Evolutionary conservation across 2,113 vertebrate genomes (phyloP).

Genomic region (Morone saxatilis): DNA sequence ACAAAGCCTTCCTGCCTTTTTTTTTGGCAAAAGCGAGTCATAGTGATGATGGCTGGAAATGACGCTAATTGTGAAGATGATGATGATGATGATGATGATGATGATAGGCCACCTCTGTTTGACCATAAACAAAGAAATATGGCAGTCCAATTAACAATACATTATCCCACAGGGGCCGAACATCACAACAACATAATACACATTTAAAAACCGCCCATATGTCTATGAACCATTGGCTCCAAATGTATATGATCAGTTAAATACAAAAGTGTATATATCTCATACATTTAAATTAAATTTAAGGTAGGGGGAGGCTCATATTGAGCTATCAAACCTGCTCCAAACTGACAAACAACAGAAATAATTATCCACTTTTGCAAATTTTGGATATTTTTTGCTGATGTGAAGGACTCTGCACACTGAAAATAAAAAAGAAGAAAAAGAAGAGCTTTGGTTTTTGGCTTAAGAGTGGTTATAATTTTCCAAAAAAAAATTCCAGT

Average conservation of each 20-base stretch:
- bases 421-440: neutral
- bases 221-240: neutral
- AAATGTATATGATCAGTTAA: neutral
- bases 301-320: neutral
- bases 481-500: no score
- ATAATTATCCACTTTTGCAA: neutral
- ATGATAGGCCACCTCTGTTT: slow-evolving; percentile 1
- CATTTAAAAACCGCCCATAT: neutral
- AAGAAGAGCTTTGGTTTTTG: no score
- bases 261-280: neutral
- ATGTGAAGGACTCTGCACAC: neutral
- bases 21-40: slow-evolving; percentile 11
- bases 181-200: neutral
- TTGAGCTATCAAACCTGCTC: neutral
- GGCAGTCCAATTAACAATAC: neutral
- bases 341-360: neutral
- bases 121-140: slow-evolving; percentile 35
- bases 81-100: slow-evolving; percentile 36
- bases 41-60: slow-evolving; percentile 11
- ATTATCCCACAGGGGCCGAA: neutral
- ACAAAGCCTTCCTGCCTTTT: neutral
- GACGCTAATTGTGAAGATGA: slow-evolving; percentile 18
- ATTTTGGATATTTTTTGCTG: neutral
- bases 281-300: neutral
- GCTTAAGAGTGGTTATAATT: no score